These are phyloP conservation scores for Elachura formosa DNA, from an alignment of 2,113 vertebrate species.

Conservation along the genomic window DNA sequence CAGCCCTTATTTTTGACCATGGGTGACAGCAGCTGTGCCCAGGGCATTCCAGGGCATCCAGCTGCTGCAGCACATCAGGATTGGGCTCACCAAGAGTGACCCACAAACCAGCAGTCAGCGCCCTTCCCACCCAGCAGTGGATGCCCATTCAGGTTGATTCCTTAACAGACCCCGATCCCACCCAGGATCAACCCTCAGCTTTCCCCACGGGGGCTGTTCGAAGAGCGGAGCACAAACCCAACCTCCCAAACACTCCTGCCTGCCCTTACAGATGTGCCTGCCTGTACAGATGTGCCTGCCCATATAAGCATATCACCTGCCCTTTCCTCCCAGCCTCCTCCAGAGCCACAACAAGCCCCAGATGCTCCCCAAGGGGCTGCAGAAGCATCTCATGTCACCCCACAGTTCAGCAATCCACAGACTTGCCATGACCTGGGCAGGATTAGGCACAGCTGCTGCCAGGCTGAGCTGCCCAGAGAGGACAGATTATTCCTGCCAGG, in stretches of 20 bases:
- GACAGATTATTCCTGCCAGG: background rate
- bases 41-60: background rate
- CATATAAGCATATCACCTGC: background rate
- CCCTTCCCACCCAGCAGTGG: background rate
- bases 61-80: background rate
- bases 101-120: background rate
- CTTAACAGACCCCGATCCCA: fast-evolving
- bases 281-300: background rate
- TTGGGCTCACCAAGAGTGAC: background rate
- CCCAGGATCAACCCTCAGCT: background rate
- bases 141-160: fast-evolving
- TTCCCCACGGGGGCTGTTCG: background rate
- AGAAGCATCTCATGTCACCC: background rate
- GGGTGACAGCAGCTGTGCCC: background rate
- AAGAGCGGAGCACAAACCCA: background rate
- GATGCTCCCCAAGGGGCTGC: background rate
- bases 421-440: background rate
- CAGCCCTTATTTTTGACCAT: background rate
- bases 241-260: background rate
- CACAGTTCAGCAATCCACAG: background rate
- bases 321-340: background rate
- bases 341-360: background rate
- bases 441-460: background rate
- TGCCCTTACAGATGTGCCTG: background rate
- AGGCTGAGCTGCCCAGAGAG: background rate